phyloP scores from a whole-genome alignment of 2,888 invertebrate species.

The Lycocerus yunnanus region DNA sequence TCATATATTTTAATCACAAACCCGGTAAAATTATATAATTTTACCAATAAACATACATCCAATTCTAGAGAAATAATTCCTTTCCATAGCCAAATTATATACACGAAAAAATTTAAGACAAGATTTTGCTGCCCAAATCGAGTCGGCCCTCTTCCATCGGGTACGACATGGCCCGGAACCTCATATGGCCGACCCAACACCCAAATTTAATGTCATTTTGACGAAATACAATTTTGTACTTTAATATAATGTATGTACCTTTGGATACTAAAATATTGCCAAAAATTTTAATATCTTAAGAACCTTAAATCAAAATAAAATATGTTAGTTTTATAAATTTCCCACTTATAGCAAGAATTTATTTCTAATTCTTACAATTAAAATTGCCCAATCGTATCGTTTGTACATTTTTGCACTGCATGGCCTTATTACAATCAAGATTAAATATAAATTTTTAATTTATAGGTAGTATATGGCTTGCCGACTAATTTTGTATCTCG shows the following conservation, averaged over 20 bases:
- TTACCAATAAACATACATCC: background rate
- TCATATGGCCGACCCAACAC: background rate
- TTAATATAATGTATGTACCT: slow-evolving; percentile 17
- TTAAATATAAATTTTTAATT: background rate
- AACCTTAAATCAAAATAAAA: background rate
- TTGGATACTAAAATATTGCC: slow-evolving; percentile 29
- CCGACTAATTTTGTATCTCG: background rate
- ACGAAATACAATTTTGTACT: slow-evolving; percentile 20
- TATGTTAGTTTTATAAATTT: slow-evolving; percentile 13
- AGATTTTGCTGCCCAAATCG: background rate
- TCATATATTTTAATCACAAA: slow-evolving; percentile 19
- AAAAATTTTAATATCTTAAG: slow-evolving; percentile 8
- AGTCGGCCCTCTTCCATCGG: background rate
- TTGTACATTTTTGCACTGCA: slow-evolving; percentile 15
- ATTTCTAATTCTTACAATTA: slow-evolving; percentile 12
- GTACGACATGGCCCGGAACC: no score
- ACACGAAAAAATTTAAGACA: background rate
- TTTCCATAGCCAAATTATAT: background rate
- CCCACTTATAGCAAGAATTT: slow-evolving; percentile 32
- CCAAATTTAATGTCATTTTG: slow-evolving; percentile 2
- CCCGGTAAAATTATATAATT: slow-evolving; percentile 22
- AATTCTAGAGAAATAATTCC: background rate
- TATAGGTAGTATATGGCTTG: background rate
- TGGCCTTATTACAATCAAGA: slow-evolving; percentile 2
- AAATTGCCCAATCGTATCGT: slow-evolving; percentile 22